Base-by-base conservation (phyloP, 1,140 invertebrate genomes). In the Melipona quadrifasciata region DNA sequence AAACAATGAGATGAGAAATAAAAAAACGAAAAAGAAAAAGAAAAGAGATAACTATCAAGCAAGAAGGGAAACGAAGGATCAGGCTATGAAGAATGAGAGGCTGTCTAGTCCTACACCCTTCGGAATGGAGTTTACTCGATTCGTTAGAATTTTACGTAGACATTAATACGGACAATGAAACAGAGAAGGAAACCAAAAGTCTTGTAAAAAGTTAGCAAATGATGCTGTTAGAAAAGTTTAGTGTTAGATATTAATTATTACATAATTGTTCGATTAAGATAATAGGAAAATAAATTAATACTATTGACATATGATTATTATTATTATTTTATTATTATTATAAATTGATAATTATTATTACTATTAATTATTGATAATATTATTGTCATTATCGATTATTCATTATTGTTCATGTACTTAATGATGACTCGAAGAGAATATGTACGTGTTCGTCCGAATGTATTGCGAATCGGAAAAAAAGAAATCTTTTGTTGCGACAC, bases 41-140 rank as follows among this genome's bases (percentile, higher is more conserved):
- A 55, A 57, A 14, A 27, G 34, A 57, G 73, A 64, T 76, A 91
- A 91, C 75, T 86, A 87, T 82, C 71, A 78, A 80, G 70, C 76
- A 88, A 90, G 85, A 80, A 76, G 31, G 51, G 70, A 87, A 68
- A 84, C 74, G 70, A 65, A 85, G 74, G 76, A 87, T 89, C 70
- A 84, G 87, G 85, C 81, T 84, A 87, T 84, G 76, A 92, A 91
- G 90, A 91, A 92, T 90, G 94, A 93, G 94, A 93, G 93, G 91
- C 90, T 93, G 92, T 94, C 93, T 94, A 94, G 94, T 94, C 93
- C 92, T 92, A 93, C 92, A 92, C 88, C 92, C 93, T 94, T 93
- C 89, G 90, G 90, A 80, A 91, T 31, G 65, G 82, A 76, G 76
- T 90, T 70, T 83, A 90, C 88, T 90, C 85, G 84, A 68, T 90